Evolutionary conservation across 37 sponge, comb jelly and placozoan genomes (phyloP).

Genomic region (Ephydatia muelleri): DNA sequence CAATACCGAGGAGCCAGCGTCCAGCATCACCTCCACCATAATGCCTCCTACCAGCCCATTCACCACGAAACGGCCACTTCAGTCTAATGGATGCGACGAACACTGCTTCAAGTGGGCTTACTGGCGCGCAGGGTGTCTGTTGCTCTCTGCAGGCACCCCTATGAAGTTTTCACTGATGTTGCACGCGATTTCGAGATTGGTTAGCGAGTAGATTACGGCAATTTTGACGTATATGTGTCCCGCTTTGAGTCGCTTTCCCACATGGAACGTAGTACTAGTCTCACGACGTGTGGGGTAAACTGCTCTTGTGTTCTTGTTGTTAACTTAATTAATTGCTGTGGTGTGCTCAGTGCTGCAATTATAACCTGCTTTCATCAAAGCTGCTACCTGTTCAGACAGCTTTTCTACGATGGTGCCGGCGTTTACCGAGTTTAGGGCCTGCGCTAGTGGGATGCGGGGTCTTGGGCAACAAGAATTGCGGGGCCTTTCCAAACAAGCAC

Average conservation of each 20-base stretch:
- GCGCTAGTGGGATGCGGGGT: no score
- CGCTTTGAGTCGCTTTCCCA: slow-evolving; percentile 10
- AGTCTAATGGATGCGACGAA: not conserved
- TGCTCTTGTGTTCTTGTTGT: not conserved
- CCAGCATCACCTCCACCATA: slow-evolving; percentile 40
- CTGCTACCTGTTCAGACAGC: slow-evolving; percentile 21
- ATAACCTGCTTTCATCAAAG: slow-evolving; percentile 39
- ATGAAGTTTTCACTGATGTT: slow-evolving; percentile 43
- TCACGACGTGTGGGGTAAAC: not conserved
- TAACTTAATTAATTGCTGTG: no score
- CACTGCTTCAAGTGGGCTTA: slow-evolving; percentile 21
- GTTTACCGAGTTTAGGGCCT: not conserved
- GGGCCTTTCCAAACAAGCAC: no score
- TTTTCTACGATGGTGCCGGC: not conserved
- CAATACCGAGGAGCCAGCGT: slow-evolving; percentile 47
- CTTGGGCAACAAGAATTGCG: no score
- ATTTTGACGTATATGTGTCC: slow-evolving; percentile 8
- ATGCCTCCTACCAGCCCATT: slow-evolving; percentile 18
- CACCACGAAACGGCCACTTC: not conserved
- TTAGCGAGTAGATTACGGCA: not conserved
- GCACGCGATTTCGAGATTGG: not conserved
- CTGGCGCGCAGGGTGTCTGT: slow-evolving; percentile 13
- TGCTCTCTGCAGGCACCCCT: slow-evolving; percentile 37
- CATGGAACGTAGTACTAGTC: not conserved
- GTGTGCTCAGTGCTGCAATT: slow-evolving; percentile 28